Evolutionary conservation across 2,797 vertebrate species (phyloP).

Genomic region (Dromococcyx pavoninus): DNA sequence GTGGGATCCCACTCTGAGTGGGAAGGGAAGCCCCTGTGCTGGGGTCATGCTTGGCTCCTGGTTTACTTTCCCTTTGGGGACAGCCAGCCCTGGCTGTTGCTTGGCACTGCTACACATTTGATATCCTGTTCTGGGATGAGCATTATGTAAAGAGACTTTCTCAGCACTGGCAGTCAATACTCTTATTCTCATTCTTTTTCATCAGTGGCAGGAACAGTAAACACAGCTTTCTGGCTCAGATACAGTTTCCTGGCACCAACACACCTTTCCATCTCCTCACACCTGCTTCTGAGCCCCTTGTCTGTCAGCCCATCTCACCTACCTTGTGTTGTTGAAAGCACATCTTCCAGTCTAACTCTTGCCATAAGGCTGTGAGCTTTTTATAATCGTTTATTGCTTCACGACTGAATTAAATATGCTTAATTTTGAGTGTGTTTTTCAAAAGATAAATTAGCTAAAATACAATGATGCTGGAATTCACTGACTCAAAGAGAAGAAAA

Average conservation of each 20-base stretch:
- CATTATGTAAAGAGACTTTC: neutral
- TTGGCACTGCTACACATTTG: rapidly evolving
- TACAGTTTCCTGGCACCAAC: neutral
- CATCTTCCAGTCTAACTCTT: neutral
- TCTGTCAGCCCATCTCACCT: neutral
- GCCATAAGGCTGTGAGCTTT: neutral
- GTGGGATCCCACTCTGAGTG: neutral
- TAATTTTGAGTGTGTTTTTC: neutral
- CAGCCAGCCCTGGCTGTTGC: neutral
- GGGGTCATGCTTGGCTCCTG: neutral
- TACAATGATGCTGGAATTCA: neutral
- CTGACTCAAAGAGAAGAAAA: neutral
- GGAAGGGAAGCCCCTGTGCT: neutral
- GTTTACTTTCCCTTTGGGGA: neutral
- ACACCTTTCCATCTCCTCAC: neutral
- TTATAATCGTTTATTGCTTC: neutral
- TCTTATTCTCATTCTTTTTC: neutral
- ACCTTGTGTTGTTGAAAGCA: neutral
- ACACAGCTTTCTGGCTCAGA: neutral
- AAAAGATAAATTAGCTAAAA: neutral
- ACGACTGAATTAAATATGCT: neutral
- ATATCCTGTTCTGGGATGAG: neutral
- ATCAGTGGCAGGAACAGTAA: neutral
- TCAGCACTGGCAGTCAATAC: rapidly evolving
- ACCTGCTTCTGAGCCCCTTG: neutral